Evolutionary conservation across 2,888 invertebrate species (phyloP).

Genomic region (Sesamia inferens): DNA sequence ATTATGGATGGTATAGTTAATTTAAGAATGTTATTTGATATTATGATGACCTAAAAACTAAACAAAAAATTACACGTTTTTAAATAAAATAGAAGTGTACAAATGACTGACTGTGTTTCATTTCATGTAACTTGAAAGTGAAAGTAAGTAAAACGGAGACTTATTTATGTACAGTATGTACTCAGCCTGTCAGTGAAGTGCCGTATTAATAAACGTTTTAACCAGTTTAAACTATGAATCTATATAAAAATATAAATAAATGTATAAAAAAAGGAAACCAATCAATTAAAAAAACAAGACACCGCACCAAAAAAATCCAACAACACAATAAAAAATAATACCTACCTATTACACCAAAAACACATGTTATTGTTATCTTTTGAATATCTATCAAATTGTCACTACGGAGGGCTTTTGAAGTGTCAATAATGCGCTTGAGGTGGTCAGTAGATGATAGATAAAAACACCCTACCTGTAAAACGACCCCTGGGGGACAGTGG

Average conservation of each 20-base stretch:
- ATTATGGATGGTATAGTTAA: too few relatives aligned
- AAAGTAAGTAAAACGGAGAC: background rate
- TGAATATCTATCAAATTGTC: slow-evolving; percentile 79
- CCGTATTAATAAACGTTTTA: background rate
- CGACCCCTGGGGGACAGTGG: slow-evolving; percentile 42
- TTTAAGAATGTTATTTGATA: too few relatives aligned
- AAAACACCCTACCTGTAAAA: slow-evolving; percentile 62
- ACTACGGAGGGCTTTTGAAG: slow-evolving; percentile 69
- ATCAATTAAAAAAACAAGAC: slow-evolving; percentile 68
- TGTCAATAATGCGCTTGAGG: slow-evolving; percentile 67
- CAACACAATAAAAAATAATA: slow-evolving; percentile 41
- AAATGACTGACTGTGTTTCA: background rate
- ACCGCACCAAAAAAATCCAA: slow-evolving; percentile 52
- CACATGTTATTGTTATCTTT: slow-evolving; percentile 80
- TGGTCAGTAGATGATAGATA: slow-evolving; percentile 66
- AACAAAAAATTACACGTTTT: too few relatives aligned
- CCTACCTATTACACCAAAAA: slow-evolving; percentile 68
- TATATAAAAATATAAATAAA: background rate
- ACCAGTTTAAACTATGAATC: background rate
- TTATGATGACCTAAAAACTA: background rate
- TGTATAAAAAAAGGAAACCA: slow-evolving; percentile 38
- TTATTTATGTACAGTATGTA: background rate
- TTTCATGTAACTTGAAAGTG: background rate
- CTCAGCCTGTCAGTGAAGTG: background rate
- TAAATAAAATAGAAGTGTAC: background rate